Conservation (phyloP, 2,113 vertebrate genomes). For the Engraulis encrasicolus region DNA sequence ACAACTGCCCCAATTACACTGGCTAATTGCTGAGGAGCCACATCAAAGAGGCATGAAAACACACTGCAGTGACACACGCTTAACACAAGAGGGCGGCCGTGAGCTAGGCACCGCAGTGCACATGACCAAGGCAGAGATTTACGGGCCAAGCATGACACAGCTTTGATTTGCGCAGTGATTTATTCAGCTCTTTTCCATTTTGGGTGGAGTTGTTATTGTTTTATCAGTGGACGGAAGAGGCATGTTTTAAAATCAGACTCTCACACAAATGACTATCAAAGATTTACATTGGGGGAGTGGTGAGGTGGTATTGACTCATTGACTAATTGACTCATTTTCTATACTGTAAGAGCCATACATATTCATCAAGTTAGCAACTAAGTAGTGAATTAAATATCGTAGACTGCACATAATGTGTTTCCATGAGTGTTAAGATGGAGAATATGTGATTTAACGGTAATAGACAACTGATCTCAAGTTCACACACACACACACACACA, state of each 20-base stretch:
- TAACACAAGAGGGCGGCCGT: background rate
- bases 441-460: background rate
- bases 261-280: too few relatives aligned
- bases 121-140: too few relatives aligned
- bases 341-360: background rate
- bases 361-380: background rate
- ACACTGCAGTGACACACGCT: background rate
- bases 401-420: background rate
- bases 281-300: too few relatives aligned
- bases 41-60: background rate
- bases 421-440: background rate
- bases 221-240: too few relatives aligned
- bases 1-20: background rate
- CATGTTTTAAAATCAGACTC: too few relatives aligned
- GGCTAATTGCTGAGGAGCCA: conserved; percentile 5
- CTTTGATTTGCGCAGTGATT: too few relatives aligned
- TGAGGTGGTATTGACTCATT: too few relatives aligned
- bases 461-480: background rate
- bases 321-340: background rate
- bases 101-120: too few relatives aligned
- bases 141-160: too few relatives aligned
- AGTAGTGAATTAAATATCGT: too few relatives aligned
- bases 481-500: background rate
- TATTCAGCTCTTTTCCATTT: too few relatives aligned
- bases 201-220: too few relatives aligned